phyloP scores from a whole-genome alignment of 2,797 vertebrate genomes.

The Dermochelys coriacea region DNA sequence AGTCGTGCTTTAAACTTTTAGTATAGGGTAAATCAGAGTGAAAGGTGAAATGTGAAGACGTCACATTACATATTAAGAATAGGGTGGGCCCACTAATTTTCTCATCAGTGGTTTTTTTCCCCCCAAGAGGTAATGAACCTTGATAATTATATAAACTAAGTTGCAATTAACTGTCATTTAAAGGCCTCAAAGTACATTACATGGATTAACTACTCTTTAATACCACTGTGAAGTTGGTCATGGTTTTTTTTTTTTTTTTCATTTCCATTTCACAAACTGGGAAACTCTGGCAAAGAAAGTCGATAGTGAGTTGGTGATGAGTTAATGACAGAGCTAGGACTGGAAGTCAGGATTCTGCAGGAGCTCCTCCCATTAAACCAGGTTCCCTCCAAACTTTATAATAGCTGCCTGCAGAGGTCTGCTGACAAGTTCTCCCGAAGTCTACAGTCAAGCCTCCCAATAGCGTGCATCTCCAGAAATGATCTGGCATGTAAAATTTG shows the following conservation, averaged over 20 bases:
- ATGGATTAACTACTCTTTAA: fast-evolving
- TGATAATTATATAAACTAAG: neutral
- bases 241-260: neutral
- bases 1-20: neutral
- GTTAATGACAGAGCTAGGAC: constrained; percentile 1
- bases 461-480: fast-evolving
- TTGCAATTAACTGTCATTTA: neutral
- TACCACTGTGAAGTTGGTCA: fast-evolving
- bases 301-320: neutral
- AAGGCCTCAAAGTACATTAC: neutral
- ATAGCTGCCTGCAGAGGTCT: neutral
- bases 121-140: neutral
- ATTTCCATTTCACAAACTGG: constrained; percentile 1
- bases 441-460: fast-evolving
- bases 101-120: neutral
- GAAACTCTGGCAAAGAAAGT: neutral
- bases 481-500: neutral
- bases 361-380: neutral
- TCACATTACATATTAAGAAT: neutral
- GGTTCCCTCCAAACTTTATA: neutral
- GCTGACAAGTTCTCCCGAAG: neutral
- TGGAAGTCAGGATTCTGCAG: neutral
- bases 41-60: neutral
- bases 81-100: neutral
- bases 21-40: neutral